These are phyloP conservation scores for Frieseomelitta varia DNA, from an alignment of 1,140 invertebrate genomes.

Conservation along the genomic window DNA sequence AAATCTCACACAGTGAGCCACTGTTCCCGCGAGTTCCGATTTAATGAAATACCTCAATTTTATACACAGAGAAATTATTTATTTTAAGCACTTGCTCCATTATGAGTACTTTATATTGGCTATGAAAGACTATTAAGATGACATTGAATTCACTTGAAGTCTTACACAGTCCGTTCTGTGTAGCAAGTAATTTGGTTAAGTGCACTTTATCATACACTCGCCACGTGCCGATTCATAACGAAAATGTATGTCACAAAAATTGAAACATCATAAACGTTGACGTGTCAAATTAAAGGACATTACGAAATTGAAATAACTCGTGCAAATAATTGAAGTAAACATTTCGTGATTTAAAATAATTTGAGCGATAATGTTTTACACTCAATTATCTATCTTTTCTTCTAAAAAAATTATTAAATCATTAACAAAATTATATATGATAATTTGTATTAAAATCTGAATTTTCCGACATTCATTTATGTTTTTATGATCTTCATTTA, in stretches of 20 bases:
- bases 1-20: too few species aligned
- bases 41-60: background rate
- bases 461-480: background rate
- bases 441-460: too few species aligned
- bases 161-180: constrained; percentile 29
- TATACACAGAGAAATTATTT: background rate
- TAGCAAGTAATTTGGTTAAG: constrained; percentile 51
- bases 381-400: too few species aligned
- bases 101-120: background rate
- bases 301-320: background rate
- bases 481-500: background rate
- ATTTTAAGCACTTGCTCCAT: background rate
- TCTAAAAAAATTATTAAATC: too few species aligned
- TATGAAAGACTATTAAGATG: constrained; percentile 3
- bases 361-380: background rate
- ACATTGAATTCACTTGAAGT: constrained; percentile 30
- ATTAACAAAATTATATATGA: too few species aligned
- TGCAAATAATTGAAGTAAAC: too few species aligned
- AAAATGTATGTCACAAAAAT: constrained; percentile 10
- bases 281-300: background rate
- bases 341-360: background rate
- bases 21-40: too few species aligned
- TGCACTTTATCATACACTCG: constrained; percentile 46
- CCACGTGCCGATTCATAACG: constrained; percentile 30
- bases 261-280: background rate